phyloP scores from a whole-genome alignment of 2,888 invertebrate species.

The Selenia dentaria region DNA sequence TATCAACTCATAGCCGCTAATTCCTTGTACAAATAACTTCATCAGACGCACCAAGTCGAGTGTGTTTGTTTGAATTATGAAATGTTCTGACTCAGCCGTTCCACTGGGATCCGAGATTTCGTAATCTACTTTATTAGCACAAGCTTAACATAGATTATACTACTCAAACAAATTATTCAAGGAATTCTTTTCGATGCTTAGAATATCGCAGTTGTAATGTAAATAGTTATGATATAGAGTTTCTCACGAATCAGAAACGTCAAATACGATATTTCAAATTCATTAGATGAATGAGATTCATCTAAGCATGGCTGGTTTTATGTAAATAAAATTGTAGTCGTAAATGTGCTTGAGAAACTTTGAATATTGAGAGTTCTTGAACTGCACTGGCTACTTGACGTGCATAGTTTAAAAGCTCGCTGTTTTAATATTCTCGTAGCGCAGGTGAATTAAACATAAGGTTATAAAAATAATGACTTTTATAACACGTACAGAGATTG shows the following conservation, averaged over 20 bases:
- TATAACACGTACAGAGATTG: too few species aligned
- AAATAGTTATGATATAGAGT: conserved; percentile 7
- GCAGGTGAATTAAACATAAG: too few species aligned
- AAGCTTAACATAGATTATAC: conserved; percentile 34
- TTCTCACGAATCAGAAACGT: neutral
- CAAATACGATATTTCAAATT: conserved; percentile 3
- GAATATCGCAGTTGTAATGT: conserved; percentile 7
- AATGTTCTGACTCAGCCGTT: conserved; percentile 27
- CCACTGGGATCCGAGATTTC: conserved; percentile 25
- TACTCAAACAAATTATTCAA: conserved; percentile 16
- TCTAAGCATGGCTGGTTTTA: too few species aligned
- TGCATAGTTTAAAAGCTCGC: too few species aligned
- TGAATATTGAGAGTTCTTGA: too few species aligned
- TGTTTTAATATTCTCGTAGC: too few species aligned
- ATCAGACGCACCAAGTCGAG: conserved; percentile 3
- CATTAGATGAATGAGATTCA: too few species aligned
- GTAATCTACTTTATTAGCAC: conserved; percentile 36
- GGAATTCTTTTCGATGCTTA: conserved; percentile 11
- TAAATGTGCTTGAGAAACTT: too few species aligned
- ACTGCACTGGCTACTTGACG: too few species aligned
- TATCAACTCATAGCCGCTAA: conserved; percentile 5
- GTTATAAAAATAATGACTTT: too few species aligned
- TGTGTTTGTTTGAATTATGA: conserved; percentile 30
- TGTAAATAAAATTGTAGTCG: too few species aligned
- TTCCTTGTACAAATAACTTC: conserved; percentile 13